A percentile compares a stretch with the other conserved stretches of the same genome.
phyloP scores from a whole-genome alignment of 2,888 invertebrate genomes.

The Lacanobia wlatinum region DNA sequence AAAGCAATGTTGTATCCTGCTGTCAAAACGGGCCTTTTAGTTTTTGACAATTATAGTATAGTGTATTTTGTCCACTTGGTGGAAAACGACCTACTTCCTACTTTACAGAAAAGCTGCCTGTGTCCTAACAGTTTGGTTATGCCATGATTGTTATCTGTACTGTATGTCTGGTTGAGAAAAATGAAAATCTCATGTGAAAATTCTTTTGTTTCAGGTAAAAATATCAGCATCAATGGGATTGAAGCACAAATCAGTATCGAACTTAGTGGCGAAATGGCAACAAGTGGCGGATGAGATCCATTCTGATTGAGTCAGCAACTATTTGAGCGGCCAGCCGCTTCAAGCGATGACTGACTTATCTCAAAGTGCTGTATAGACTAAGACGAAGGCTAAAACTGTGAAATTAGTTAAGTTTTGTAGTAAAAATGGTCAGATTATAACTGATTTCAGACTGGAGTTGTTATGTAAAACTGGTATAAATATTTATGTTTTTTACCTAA shows the following conservation, averaged over 20 bases:
- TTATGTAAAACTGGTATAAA: background rate
- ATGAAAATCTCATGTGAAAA: background rate
- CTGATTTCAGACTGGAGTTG: conserved; percentile 2
- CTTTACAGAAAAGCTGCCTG: no score
- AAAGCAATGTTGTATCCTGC: no score
- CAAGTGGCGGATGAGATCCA: conserved; percentile 90
- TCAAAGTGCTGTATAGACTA: background rate
- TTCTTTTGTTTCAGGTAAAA: conserved; percentile 79
- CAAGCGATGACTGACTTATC: conserved; percentile 1
- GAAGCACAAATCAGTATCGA: conserved; percentile 92
- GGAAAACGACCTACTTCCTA: no score
- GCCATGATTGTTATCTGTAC: no score
- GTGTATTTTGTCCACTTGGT: no score
- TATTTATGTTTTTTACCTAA: conserved; percentile 10
- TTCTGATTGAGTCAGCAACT: conserved; percentile 74
- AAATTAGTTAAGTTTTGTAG: conserved; percentile 20
- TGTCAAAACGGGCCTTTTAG: no score
- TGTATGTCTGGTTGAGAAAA: no score
- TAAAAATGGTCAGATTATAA: background rate
- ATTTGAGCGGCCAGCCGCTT: conserved; percentile 27
- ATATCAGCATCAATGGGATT: conserved; percentile 86
- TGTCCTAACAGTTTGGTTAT: no score
- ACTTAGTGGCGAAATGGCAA: conserved; percentile 92
- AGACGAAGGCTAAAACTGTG: conserved; percentile 14
- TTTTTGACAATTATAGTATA: no score